Evolutionary conservation across 2,113 vertebrate genomes (phyloP), one percentile per base, ranked within the genome.

Genomic region (Callospermophilus lateralis): DNA sequence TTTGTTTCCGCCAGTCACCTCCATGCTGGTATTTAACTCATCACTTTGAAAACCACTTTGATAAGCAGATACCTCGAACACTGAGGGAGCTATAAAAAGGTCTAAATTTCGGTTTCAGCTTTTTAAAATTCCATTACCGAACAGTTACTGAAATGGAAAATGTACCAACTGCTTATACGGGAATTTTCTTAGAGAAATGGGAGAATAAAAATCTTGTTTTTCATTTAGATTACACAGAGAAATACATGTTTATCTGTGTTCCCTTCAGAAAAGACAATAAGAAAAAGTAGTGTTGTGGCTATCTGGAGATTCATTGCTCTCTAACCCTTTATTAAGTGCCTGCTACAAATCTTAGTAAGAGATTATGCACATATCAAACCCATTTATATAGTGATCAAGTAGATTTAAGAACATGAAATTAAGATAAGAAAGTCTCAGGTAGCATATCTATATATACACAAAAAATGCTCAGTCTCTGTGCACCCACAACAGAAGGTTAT

Each of bases 271-370:
- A 96, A 95, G n/a, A 8, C 34, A 96, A 7, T 28, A 90, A 94
- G 92, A 42, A 97, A 97, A 95, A 81, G 26, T 76, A 95, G 28
- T 42, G 84, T 2, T 78, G 81, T 63, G 95, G 26, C 15, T 67
- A 90, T 68, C 13, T 87, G 94, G 91, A 87, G 48, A 80, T 88
- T 95, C 84, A 68, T 90, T 96, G 58, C 79, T 94, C 12, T 70
- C 30, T 95, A 90, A 96, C 89, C 19, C 20, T 97, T 98, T 96
- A 94, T 90, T 95, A 98, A 97, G 96, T 91, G 26, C 65, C 94
- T 94, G 81, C 48, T 58, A 83, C 97, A 98, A 97, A 98, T 98
- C 68, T 97, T 92, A 97, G 61, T 48, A 94, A 76, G 42, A 95
- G 55, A 89, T 97, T 96, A 77, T 91, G 3, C 32, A 88, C 28